Percentiles rank a stretch among this genome's conserved stretches.
These are phyloP conservation scores for Agrilus mali DNA, from an alignment of 2,888 invertebrate species.

Conservation along the genomic window DNA sequence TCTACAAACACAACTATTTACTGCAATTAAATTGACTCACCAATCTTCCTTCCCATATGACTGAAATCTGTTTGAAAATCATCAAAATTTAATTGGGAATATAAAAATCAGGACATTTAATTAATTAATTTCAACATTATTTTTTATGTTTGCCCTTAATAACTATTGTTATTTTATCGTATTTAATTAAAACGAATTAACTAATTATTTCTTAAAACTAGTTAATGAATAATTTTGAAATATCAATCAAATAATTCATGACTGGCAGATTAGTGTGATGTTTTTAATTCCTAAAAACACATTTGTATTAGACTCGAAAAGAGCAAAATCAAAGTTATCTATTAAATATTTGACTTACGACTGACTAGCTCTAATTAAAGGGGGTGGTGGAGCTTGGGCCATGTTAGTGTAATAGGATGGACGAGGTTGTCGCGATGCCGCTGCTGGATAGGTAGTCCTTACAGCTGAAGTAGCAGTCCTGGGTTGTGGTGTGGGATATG, in stretches of 20 bases:
- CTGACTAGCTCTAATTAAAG: constrained; percentile 36
- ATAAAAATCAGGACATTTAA: background rate
- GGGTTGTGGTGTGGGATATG: constrained; percentile 24
- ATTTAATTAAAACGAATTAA: too few species aligned
- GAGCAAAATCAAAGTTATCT: too few species aligned
- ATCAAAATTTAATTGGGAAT: constrained; percentile 1
- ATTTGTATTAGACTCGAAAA: too few species aligned
- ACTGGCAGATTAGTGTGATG: too few species aligned
- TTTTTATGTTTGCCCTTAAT: too few species aligned
- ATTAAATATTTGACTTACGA: constrained; percentile 6
- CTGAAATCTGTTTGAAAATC: constrained; percentile 36
- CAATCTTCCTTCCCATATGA: constrained; percentile 47
- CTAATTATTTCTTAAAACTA: too few species aligned
- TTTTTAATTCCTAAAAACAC: too few species aligned
- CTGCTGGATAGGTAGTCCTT: constrained; percentile 28
- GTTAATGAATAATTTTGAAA: too few species aligned
- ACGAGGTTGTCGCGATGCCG: constrained; percentile 27
- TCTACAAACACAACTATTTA: constrained; percentile 13
- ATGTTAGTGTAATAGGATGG: constrained; percentile 24
- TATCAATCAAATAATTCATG: too few species aligned
- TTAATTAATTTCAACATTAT: too few species aligned
- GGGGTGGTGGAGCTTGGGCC: constrained; percentile 34
- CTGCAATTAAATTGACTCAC: constrained; percentile 31
- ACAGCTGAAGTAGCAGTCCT: constrained; percentile 24
- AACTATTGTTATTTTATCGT: too few species aligned